Evolutionary conservation across 2,888 invertebrate genomes (phyloP).

Genomic region (Aphidoletes aphidimyza): DNA sequence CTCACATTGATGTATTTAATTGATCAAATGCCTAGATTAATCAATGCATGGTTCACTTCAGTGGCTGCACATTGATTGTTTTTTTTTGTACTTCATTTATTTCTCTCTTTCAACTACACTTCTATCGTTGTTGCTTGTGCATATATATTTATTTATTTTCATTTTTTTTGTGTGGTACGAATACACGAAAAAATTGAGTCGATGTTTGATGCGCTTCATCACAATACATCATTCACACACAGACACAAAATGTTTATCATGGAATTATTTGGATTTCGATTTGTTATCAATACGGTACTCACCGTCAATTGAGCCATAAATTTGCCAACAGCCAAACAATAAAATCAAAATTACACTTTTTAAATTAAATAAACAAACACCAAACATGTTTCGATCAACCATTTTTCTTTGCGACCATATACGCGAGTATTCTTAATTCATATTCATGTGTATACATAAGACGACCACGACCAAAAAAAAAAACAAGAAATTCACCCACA

Average conservation of each 20-base stretch:
- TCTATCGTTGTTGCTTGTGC: not conserved
- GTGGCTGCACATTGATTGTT: constrained; percentile 13
- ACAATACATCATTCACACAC: not conserved
- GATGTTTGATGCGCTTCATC: no score
- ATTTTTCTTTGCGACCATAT: constrained; percentile 10
- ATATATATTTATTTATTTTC: not conserved
- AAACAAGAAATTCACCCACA: constrained; percentile 40
- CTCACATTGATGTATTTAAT: constrained; percentile 5
- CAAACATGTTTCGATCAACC: constrained; percentile 38
- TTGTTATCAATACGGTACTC: not conserved
- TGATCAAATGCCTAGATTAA: constrained; percentile 43
- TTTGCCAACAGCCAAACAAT: constrained; percentile 24
- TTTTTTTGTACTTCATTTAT: not conserved
- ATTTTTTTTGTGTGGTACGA: not conserved
- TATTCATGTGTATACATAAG: constrained; percentile 17
- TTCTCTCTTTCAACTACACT: not conserved
- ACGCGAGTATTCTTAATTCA: constrained; percentile 14
- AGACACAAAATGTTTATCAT: not conserved
- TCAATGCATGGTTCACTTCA: constrained; percentile 43
- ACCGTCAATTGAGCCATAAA: not conserved
- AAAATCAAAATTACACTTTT: constrained; percentile 44
- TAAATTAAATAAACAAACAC: constrained; percentile 47
- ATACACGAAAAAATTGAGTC: no score
- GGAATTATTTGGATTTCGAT: no score
- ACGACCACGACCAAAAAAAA: no score